phyloP scores from a whole-genome alignment of 2,888 invertebrate species.

The Tortricodes alternella region DNA sequence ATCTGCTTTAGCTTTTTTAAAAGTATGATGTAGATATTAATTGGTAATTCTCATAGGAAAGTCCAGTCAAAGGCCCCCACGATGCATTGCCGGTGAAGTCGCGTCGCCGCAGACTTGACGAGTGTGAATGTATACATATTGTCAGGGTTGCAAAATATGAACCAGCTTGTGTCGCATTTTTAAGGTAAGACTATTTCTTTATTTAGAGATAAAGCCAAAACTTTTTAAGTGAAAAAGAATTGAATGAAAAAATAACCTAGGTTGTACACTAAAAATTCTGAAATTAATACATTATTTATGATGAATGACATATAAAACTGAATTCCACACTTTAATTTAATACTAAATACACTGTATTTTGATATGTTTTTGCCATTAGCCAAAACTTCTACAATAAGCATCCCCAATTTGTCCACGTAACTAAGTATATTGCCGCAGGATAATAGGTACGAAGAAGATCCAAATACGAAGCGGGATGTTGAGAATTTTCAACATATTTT shows the following conservation, averaged over 20 bases:
- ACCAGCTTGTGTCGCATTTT: constrained; percentile 1
- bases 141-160: constrained; percentile 36
- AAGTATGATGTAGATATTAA: constrained; percentile 57
- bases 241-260: too few relatives aligned
- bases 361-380: too few relatives aligned
- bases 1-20: too few relatives aligned
- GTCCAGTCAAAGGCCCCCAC: constrained; percentile 50
- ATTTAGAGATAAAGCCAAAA: too few relatives aligned
- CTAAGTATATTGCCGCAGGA: constrained; percentile 38
- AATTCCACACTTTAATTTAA: too few relatives aligned
- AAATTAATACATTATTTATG: too few relatives aligned
- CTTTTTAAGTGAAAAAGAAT: too few relatives aligned
- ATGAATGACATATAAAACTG: too few relatives aligned
- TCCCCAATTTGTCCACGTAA: constrained; percentile 56
- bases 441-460: constrained; percentile 43
- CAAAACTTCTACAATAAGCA: constrained; percentile 41
- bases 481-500: constrained; percentile 65
- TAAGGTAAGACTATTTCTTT: too few relatives aligned
- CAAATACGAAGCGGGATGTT: constrained; percentile 52
- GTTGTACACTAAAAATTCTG: too few relatives aligned
- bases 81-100: constrained; percentile 46
- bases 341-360: too few relatives aligned
- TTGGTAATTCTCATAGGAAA: constrained; percentile 65
- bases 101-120: constrained; percentile 43
- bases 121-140: constrained; percentile 43